A percentile compares a stretch with the other conserved stretches of the same genome.
phyloP scores from a whole-genome alignment of 1,140 invertebrate species.

The Papilio xuthus region DNA sequence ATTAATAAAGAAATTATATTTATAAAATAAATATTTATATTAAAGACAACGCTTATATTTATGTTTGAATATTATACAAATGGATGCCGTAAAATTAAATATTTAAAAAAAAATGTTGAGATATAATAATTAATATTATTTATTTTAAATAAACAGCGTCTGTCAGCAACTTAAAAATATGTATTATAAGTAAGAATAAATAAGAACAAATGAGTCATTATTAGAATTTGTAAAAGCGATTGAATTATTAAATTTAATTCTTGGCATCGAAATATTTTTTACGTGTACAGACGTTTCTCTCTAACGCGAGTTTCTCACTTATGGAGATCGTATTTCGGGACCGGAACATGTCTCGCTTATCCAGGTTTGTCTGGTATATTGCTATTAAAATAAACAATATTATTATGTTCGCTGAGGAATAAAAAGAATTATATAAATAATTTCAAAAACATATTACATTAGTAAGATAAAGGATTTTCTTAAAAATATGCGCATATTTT shows the following conservation, averaged over 20 bases:
- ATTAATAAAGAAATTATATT: neutral
- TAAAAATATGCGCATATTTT: neutral
- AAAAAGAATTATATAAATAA: no score
- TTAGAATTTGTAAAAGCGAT: neutral
- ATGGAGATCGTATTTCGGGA: no score
- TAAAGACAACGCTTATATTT: neutral
- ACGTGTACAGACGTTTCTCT: no score
- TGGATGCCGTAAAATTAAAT: neutral
- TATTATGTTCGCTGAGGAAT: no score
- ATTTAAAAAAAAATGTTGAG: neutral
- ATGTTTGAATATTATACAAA: neutral
- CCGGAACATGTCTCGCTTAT: no score
- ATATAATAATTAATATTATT: neutral
- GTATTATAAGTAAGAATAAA: neutral
- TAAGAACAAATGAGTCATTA: neutral
- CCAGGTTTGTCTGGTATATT: no score
- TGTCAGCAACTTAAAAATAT: neutral
- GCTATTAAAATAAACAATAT: no score
- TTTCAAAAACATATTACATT: neutral
- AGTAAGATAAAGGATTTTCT: neutral
- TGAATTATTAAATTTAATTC: neutral
- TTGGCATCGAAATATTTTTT: no score
- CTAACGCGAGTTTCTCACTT: no score
- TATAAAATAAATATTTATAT: neutral
- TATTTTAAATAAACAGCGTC: neutral